These are phyloP conservation scores for Triplophysa rosa DNA, from an alignment of 2,113 vertebrate genomes.

Conservation along the genomic window DNA sequence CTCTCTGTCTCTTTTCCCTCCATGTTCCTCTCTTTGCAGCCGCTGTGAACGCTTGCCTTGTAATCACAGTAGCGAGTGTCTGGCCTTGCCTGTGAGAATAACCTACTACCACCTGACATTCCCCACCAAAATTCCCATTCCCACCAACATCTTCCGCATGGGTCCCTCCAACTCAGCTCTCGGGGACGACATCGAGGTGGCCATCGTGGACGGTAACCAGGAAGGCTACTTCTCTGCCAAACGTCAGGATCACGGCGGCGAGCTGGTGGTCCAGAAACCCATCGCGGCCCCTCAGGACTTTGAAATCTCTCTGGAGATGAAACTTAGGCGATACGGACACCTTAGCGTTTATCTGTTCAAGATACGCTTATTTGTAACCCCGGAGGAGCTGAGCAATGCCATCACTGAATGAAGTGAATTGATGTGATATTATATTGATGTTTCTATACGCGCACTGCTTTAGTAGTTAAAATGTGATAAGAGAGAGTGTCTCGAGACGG, in stretches of 20 bases:
- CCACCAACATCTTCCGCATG: constrained; percentile 96
- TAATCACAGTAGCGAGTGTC: constrained; percentile 92
- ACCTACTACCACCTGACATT: constrained; percentile 98
- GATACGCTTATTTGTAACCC: constrained; percentile 88
- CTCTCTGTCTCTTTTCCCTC: no score
- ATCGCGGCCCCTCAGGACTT: constrained; percentile 85
- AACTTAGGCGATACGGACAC: constrained; percentile 80
- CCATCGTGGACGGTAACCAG: constrained; percentile 88
- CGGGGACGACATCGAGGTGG: constrained; percentile 88
- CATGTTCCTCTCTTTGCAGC: constrained; percentile 79
- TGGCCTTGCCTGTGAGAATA: constrained; percentile 94
- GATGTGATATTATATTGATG: no score
- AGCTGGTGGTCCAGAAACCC: constrained; percentile 83
- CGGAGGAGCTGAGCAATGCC: constrained; percentile 81
- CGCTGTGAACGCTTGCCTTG: constrained; percentile 99
- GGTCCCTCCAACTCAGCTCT: constrained; percentile 84
- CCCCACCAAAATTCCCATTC: constrained; percentile 92
- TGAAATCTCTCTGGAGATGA: constrained; percentile 88
- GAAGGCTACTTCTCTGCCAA: constrained; percentile 85
- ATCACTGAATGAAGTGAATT: constrained; percentile 47
- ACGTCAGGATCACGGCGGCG: constrained; percentile 78
- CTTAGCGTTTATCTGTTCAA: constrained; percentile 87
- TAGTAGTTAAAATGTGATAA: no score
- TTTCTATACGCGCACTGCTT: no score
- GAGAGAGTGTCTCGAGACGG: no score